Conservation (phyloP, 1,140 invertebrate genomes). For the Charaxes varanes region DNA sequence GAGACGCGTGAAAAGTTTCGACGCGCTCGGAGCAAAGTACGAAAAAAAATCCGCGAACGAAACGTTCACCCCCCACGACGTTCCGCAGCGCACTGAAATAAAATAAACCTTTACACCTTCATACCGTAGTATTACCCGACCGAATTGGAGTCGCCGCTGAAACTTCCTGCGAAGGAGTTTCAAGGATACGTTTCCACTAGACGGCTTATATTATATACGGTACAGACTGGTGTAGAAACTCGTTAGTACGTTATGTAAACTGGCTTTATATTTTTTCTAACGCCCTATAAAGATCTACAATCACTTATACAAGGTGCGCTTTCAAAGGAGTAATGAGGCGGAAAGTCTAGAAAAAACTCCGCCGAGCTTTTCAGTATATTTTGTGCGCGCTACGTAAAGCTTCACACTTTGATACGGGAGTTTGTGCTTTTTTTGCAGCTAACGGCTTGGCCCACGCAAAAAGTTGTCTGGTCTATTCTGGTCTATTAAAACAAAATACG, state of each 20-base stretch:
- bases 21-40: slow-evolving; percentile 3
- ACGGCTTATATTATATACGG: slow-evolving; percentile 8
- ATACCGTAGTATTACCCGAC: slow-evolving; percentile 21
- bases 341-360: slow-evolving; percentile 12
- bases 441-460: too few relatives aligned
- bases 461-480: too few relatives aligned
- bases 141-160: background rate
- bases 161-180: slow-evolving; percentile 10
- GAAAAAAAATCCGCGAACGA: background rate
- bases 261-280: slow-evolving; percentile 15
- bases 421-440: background rate
- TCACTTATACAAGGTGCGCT: slow-evolving; percentile 16
- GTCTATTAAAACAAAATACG: too few relatives aligned
- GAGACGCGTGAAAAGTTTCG: slow-evolving; percentile 17
- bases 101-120: slow-evolving; percentile 14
- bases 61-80: slow-evolving; percentile 8
- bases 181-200: slow-evolving; percentile 6
- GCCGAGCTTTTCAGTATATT: slow-evolving; percentile 10
- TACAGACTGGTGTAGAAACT: slow-evolving; percentile 1
- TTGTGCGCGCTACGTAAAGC: slow-evolving; percentile 3
- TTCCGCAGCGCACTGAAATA: slow-evolving; percentile 12
- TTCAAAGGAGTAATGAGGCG: slow-evolving; percentile 14
- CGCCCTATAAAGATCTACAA: slow-evolving; percentile 14
- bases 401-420: background rate
- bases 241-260: slow-evolving; percentile 13